phyloP scores from a whole-genome alignment of 2,113 vertebrate genomes.

The Pseudolaguvia tuberculata region DNA sequence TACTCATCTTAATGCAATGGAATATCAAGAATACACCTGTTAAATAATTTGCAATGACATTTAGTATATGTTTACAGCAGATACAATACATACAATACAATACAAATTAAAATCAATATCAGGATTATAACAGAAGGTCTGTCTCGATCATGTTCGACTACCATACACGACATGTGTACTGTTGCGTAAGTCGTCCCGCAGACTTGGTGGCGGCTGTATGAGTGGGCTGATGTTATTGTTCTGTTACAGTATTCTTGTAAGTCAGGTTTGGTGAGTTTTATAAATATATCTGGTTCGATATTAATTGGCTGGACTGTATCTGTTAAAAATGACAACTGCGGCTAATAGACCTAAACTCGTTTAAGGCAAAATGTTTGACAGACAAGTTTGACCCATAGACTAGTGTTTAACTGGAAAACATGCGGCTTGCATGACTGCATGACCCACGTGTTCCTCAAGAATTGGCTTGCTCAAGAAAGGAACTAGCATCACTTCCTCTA shows the following conservation, averaged over 20 bases:
- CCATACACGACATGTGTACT: not conserved
- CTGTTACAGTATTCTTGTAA: conserved; percentile 17
- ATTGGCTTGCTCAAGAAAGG: not conserved
- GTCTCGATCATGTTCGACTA: not conserved
- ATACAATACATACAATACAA: not conserved
- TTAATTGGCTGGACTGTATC: not conserved
- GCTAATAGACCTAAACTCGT: conserved; percentile 5
- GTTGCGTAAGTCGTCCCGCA: conserved; percentile 5
- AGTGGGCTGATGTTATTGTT: conserved; percentile 14
- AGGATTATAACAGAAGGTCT: not conserved
- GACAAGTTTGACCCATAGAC: conserved; percentile 20
- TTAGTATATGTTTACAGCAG: not conserved
- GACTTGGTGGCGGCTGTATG: conserved; percentile 7
- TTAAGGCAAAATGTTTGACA: conserved; percentile 9
- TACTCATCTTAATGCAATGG: not conserved
- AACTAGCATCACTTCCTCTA: not conserved
- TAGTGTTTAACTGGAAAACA: conserved; percentile 19
- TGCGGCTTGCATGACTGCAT: conserved; percentile 21
- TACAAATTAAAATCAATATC: not conserved
- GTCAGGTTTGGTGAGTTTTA: conserved; percentile 29
- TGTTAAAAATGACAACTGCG: not conserved
- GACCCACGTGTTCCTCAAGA: not conserved
- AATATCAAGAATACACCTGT: not conserved
- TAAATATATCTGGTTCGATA: not conserved
- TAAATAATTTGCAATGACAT: not conserved